A percentile compares a stretch with the other conserved stretches of the same genome.
These are phyloP conservation scores for Bujurquina vittata DNA, from an alignment of 2,113 vertebrate species.

Conservation along the genomic window DNA sequence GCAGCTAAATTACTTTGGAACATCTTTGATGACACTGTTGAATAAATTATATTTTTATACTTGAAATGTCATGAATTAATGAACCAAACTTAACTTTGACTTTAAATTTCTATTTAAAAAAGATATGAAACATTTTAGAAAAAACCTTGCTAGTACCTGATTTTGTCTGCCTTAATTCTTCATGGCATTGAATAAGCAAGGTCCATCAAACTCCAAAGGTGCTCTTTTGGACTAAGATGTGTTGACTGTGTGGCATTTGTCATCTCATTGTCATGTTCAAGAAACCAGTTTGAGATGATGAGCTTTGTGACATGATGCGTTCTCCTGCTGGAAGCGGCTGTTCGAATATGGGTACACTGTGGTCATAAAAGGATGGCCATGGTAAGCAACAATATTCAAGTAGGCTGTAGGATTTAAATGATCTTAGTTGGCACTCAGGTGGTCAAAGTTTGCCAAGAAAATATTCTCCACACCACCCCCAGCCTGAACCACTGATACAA, in stretches of 20 bases:
- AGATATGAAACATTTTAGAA: not conserved
- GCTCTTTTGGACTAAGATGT: not conserved
- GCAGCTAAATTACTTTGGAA: not conserved
- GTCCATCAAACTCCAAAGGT: not conserved
- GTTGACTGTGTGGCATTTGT: not conserved
- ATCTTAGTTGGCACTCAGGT: not conserved
- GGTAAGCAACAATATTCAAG: not conserved
- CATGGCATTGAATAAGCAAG: not conserved
- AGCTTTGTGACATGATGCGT: not conserved
- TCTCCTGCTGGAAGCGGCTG: too few relatives aligned
- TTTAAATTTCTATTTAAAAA: not conserved
- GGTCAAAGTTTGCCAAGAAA: not conserved
- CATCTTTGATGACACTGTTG: conserved; percentile 7
- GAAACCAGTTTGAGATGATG: not conserved
- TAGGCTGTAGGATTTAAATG: not conserved
- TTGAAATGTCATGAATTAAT: not conserved
- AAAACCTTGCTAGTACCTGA: too few relatives aligned
- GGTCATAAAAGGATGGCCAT: not conserved
- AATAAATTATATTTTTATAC: not conserved
- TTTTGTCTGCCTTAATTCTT: not conserved
- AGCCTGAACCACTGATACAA: not conserved
- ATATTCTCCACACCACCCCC: not conserved
- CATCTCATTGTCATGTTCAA: not conserved
- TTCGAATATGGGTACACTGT: not conserved
- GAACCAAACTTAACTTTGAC: not conserved